phyloP scores from a whole-genome alignment of 2,113 vertebrate genomes.

The Galeopterus variegatus region DNA sequence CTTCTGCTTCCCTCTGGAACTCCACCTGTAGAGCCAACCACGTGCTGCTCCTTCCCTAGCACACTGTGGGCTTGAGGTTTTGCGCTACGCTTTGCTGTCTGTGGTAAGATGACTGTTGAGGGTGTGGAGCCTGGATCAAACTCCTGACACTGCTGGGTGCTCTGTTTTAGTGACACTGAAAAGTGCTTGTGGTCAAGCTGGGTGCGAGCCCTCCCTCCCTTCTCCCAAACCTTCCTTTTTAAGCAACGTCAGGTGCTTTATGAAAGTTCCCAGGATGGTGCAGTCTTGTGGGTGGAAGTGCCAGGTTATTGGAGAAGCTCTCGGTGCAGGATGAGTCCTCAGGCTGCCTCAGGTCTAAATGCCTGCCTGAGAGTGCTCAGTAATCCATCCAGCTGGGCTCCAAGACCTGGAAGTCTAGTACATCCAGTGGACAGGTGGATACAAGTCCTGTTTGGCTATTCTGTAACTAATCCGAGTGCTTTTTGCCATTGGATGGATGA shows the following conservation, averaged over 20 bases:
- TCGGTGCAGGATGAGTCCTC: background rate
- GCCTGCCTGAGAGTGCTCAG: background rate
- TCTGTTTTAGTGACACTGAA: background rate
- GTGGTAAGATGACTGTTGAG: background rate
- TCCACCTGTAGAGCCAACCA: background rate
- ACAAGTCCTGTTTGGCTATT: background rate
- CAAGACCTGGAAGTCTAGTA: background rate
- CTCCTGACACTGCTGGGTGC: background rate
- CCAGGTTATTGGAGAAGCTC: background rate
- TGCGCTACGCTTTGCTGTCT: background rate
- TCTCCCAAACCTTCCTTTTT: background rate
- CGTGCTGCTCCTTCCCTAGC: background rate
- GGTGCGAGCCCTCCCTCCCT: background rate
- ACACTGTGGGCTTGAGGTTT: fast-evolving
- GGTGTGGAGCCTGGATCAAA: background rate
- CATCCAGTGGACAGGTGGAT: background rate
- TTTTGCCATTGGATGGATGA: background rate
- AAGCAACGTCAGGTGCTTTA: background rate
- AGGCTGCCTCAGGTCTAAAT: fast-evolving
- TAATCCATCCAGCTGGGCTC: fast-evolving
- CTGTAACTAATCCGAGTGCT: background rate
- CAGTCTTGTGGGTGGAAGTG: background rate
- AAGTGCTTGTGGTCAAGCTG: background rate
- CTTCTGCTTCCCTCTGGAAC: background rate
- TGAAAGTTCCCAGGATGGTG: background rate